A percentile compares a stretch with the other conserved stretches of the same genome.
These are phyloP conservation scores for Macaria notata DNA, from an alignment of 2,888 invertebrate genomes.

Conservation along the genomic window DNA sequence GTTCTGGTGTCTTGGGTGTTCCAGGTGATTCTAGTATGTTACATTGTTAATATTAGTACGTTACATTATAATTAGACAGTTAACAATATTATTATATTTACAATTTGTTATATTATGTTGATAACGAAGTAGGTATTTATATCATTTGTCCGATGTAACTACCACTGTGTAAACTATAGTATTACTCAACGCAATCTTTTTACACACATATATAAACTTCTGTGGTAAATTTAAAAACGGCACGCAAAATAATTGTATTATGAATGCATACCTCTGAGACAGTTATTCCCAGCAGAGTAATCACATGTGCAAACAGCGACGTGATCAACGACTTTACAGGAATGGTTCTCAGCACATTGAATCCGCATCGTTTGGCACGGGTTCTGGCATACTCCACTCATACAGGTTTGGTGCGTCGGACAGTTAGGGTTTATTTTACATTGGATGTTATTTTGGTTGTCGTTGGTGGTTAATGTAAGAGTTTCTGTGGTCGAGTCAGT, in stretches of 20 bases:
- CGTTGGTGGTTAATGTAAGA: slow-evolving; percentile 43
- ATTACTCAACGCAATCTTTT: background rate
- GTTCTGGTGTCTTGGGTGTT: slow-evolving; percentile 87
- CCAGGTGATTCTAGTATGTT: slow-evolving; percentile 86
- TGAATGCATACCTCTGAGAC: slow-evolving; percentile 84
- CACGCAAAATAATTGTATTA: slow-evolving; percentile 47
- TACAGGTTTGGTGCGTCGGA: slow-evolving; percentile 83
- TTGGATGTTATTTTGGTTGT: slow-evolving; percentile 54
- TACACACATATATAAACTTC: background rate
- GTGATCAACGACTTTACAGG: slow-evolving; percentile 84
- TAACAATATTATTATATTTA: slow-evolving; percentile 48
- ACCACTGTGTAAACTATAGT: slow-evolving; percentile 27
- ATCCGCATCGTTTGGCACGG: slow-evolving; percentile 78
- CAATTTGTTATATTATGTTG: slow-evolving; percentile 27
- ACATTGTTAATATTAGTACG: slow-evolving; percentile 66
- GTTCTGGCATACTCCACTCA: slow-evolving; percentile 84
- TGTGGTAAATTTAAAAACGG: slow-evolving; percentile 3
- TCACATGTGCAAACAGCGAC: slow-evolving; percentile 84
- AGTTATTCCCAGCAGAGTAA: slow-evolving; percentile 82
- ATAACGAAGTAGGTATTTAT: slow-evolving; percentile 14
- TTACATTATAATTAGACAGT: slow-evolving; percentile 45
- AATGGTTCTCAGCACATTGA: slow-evolving; percentile 83
- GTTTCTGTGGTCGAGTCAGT: slow-evolving; percentile 69
- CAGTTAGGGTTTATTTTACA: slow-evolving; percentile 86
- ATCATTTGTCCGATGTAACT: slow-evolving; percentile 77